Evolutionary conservation across 1,140 invertebrate species (phyloP), one percentile per base, ranked within the genome.

Genomic region (Cecropterus lyciades): DNA sequence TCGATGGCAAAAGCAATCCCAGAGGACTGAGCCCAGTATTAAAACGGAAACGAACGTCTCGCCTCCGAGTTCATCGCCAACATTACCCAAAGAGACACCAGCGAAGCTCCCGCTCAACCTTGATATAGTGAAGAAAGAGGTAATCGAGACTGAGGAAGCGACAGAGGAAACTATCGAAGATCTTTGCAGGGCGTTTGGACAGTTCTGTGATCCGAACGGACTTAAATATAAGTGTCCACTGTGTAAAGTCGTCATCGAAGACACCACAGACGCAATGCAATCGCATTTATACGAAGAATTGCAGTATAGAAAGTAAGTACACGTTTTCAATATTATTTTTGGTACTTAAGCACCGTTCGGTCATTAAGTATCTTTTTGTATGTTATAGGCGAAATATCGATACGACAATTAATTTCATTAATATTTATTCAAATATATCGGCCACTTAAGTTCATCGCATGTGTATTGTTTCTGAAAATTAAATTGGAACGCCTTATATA

Each of bases 231-330:
- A 82, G 66, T 92, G 89, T 55, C 68, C 80, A 0, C 67, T 92
- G 33, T 92, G 89, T 55, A 78, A 66, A 30, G 65, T 73, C 16
- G 73, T 88, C 0, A 59, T 71, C 3, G 87, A 90, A 60, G 83
- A 84, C 52, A 78, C 43, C 0, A 66, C 72, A 43, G 84, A 88
- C 13, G 75, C 67, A 0, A 89, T 92, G 84, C 81, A 85, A 45
- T 87, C 84, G 0, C 89, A 92, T 76, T 72, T 92, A 46, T 92
- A 80, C 46, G 89, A 92, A 69, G 89, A 92, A 67, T 69, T 92
- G 42, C 73, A 89, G 33, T 89, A 87, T 66, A 84, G 89, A 69
- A 89, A 84, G 89, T 92, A 62, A 83, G 86, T 85, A 72, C 64
- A 49, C 3, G 11, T n/a, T n/a, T n/a, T n/a, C n/a, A n/a, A n/a